These are phyloP conservation scores for Nymphalis io DNA, from an alignment of 1,140 invertebrate species.

Conservation along the genomic window DNA sequence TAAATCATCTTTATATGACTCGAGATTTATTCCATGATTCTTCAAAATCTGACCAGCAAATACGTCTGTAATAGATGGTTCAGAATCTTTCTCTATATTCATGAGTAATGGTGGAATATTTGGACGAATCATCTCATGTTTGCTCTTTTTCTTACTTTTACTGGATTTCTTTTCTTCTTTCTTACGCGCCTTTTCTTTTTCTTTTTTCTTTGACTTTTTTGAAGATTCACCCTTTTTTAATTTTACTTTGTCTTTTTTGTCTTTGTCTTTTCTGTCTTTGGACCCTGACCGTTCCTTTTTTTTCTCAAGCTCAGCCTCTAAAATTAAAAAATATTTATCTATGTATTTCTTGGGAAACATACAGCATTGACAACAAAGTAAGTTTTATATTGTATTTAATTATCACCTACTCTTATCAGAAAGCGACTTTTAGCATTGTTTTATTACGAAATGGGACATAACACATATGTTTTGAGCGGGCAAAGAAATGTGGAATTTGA, in stretches of 20 bases:
- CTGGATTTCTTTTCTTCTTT: slow-evolving; percentile 68
- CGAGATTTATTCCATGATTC: slow-evolving; percentile 72
- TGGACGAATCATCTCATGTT: slow-evolving; percentile 73
- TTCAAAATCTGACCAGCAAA: slow-evolving; percentile 82
- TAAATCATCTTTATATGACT: slow-evolving; percentile 55
- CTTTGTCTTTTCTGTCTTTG: slow-evolving; percentile 65
- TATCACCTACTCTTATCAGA: too few species aligned
- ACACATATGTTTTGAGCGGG: too few species aligned
- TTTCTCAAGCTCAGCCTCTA: slow-evolving; percentile 61
- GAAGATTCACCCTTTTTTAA: slow-evolving; percentile 59
- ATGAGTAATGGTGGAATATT: slow-evolving; percentile 77
- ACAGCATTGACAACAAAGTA: too few species aligned
- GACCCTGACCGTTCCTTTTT: slow-evolving; percentile 66
- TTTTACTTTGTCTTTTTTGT: slow-evolving; percentile 73
- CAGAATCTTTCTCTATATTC: slow-evolving; percentile 79
- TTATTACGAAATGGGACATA: too few species aligned
- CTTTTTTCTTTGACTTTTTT: slow-evolving; percentile 75
- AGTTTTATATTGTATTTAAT: too few species aligned
- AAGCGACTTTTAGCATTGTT: too few species aligned
- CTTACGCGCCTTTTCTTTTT: slow-evolving; percentile 52
- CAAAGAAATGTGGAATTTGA: too few species aligned
- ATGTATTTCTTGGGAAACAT: not conserved
- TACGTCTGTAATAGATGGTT: slow-evolving; percentile 83
- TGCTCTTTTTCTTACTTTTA: slow-evolving; percentile 69
- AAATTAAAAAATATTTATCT: slow-evolving; percentile 15